phyloP scores from a whole-genome alignment of 2,797 vertebrate genomes.

The Denticeps clupeoides region DNA sequence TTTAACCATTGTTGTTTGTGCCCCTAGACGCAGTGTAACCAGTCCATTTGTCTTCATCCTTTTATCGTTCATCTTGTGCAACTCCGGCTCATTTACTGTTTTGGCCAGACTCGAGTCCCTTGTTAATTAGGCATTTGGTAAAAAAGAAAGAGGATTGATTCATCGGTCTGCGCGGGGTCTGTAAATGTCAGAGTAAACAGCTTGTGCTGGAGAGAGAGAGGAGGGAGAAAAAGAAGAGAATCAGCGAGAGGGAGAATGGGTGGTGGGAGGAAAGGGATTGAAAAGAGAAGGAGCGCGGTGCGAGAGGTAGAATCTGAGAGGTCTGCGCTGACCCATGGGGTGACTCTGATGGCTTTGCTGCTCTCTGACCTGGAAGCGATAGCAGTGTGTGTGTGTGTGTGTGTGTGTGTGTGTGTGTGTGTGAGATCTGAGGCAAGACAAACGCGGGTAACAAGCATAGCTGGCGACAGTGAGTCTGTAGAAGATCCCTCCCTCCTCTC shows the following conservation, averaged over 20 bases:
- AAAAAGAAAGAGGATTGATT: no score
- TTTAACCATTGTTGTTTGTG: no score
- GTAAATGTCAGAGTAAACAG: background rate
- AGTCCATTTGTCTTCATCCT: no score
- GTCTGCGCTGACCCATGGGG: no score
- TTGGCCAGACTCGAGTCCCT: no score
- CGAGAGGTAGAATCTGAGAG: background rate
- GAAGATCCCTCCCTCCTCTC: background rate
- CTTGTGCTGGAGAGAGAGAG: background rate
- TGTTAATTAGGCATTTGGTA: no score
- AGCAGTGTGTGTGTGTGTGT: slow-evolving; percentile 6
- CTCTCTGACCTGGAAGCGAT: background rate
- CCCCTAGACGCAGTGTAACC: no score
- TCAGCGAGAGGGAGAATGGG: background rate
- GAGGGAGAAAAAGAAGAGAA: background rate
- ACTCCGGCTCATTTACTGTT: no score
- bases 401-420: background rate
- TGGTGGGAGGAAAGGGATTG: background rate
- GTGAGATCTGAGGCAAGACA: background rate
- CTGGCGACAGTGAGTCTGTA: background rate
- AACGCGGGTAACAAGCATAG: background rate
- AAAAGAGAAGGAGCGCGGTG: background rate
- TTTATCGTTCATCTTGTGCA: no score
- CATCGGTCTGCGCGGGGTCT: no score
- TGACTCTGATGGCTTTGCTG: background rate